These are phyloP conservation scores for Colletes latitarsis DNA, from an alignment of 1,140 invertebrate species.

Conservation along the genomic window DNA sequence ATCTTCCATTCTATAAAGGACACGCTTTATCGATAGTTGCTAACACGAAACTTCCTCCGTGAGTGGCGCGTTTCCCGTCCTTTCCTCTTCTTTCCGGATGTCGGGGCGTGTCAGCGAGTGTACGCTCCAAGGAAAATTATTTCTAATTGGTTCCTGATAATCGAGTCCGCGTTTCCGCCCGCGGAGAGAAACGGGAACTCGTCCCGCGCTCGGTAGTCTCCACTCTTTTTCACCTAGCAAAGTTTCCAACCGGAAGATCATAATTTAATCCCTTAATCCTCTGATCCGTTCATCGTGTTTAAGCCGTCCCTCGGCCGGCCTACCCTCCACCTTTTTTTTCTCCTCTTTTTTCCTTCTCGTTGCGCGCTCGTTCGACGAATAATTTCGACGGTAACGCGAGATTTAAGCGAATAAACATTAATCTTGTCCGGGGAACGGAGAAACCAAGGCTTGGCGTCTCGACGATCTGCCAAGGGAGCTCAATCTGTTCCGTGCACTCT, in stretches of 20 bases:
- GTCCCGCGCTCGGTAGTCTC: background rate
- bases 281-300: slow-evolving; percentile 36
- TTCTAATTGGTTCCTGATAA: slow-evolving; percentile 41
- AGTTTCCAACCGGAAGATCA: slow-evolving; percentile 24
- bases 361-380: slow-evolving; percentile 22
- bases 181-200: background rate
- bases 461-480: background rate
- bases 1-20: slow-evolving; percentile 23
- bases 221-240: slow-evolving; percentile 18
- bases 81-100: slow-evolving; percentile 1
- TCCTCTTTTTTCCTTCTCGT: background rate
- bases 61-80: too few relatives aligned
- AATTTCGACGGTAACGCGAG: slow-evolving; percentile 30
- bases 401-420: slow-evolving; percentile 38
- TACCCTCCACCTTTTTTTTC: too few relatives aligned
- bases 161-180: background rate
- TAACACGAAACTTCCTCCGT: slow-evolving; percentile 19
- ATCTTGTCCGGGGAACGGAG: background rate
- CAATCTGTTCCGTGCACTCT: too few relatives aligned
- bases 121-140: slow-evolving; percentile 15
- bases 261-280: slow-evolving; percentile 33
- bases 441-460: background rate
- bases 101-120: background rate
- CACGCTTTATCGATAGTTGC: slow-evolving; percentile 27
- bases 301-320: slow-evolving; percentile 12